Evolutionary conservation across 2,113 vertebrate genomes (phyloP).

Genomic region (Calonectris borealis): DNA sequence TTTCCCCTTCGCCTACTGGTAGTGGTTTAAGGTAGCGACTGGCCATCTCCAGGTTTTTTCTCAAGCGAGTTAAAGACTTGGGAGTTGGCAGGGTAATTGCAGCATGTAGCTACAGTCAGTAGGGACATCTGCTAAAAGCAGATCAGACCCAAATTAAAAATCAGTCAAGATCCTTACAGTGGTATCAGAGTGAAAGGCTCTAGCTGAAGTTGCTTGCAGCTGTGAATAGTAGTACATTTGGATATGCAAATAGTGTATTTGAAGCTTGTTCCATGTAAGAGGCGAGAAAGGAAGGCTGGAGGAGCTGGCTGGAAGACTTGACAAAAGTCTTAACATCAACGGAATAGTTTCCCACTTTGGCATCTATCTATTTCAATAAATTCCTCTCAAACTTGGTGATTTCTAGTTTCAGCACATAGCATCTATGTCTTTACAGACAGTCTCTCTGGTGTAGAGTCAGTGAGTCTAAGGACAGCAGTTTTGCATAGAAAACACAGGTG

Average conservation of each 20-base stretch:
- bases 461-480: background rate
- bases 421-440: too few relatives aligned
- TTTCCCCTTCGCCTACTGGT: background rate
- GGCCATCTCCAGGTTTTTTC: background rate
- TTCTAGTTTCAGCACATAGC: background rate
- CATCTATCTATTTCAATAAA: background rate
- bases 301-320: background rate
- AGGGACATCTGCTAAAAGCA: background rate
- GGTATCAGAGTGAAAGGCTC: background rate
- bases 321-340: background rate
- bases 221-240: rapidly evolving
- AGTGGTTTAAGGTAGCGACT: background rate
- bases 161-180: background rate
- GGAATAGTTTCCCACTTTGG: rapidly evolving
- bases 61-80: background rate
- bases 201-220: background rate
- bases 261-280: background rate
- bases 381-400: background rate
- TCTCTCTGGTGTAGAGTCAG: background rate
- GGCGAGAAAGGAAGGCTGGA: background rate
- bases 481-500: background rate
- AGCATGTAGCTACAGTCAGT: rapidly evolving
- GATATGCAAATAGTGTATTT: background rate
- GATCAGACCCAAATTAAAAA: background rate
- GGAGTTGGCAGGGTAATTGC: background rate